Conservation (phyloP, 2,888 invertebrate species). For the Coenonympha glycerion region DNA sequence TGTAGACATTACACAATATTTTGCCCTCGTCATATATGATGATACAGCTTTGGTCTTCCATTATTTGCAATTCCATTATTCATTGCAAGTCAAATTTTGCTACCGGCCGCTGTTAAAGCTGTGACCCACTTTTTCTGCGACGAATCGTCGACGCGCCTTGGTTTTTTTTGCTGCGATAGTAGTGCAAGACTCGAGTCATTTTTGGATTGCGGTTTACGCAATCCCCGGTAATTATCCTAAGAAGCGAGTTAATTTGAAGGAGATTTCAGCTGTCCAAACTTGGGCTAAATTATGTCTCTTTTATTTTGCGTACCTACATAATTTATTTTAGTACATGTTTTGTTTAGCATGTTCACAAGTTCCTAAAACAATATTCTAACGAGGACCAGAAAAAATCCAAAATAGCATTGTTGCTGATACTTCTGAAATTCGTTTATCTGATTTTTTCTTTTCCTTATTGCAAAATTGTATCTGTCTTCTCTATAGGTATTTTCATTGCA, state of each 20-base stretch:
- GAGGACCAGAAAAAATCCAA: too few relatives aligned
- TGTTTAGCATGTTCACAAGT: not conserved
- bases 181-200: conserved; percentile 21
- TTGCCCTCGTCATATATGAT: too few relatives aligned
- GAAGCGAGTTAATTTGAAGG: conserved; percentile 1
- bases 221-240: conserved; percentile 14
- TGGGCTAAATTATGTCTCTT: not conserved
- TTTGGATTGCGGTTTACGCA: conserved; percentile 21
- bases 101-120: conserved; percentile 10
- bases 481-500: too few relatives aligned
- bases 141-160: conserved; percentile 15
- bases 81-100: conserved; percentile 10
- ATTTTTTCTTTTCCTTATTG: too few relatives aligned
- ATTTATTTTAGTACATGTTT: not conserved
- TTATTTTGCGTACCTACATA: not conserved
- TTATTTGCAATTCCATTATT: not conserved
- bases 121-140: conserved; percentile 19
- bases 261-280: not conserved
- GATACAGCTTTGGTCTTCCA: not conserved
- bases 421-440: too few relatives aligned
- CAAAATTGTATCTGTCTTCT: too few relatives aligned
- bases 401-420: too few relatives aligned
- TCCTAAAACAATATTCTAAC: too few relatives aligned
- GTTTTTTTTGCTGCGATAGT: conserved; percentile 17
- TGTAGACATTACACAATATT: too few relatives aligned